Conservation (phyloP, 2,888 invertebrate genomes). For the Diogma glabrata region DNA sequence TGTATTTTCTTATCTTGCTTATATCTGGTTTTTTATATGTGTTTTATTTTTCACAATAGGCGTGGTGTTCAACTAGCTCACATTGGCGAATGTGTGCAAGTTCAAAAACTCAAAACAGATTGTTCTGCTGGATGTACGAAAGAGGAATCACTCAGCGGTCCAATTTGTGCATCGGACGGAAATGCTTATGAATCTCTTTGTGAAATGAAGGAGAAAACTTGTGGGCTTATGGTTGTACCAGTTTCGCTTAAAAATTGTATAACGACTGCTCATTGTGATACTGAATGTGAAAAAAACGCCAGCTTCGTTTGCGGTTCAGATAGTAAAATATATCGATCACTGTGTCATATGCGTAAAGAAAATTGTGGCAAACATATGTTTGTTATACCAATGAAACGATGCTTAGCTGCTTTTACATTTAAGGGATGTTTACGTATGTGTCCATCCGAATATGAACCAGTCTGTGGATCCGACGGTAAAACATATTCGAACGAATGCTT, state of each 20-base stretch:
- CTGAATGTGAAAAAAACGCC: constrained; percentile 46
- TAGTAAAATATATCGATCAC: constrained; percentile 78
- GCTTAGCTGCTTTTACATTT: constrained; percentile 73
- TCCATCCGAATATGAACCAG: constrained; percentile 76
- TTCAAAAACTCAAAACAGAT: constrained; percentile 51
- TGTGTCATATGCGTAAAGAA: constrained; percentile 82
- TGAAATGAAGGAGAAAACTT: constrained; percentile 69
- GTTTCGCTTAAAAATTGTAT: constrained; percentile 75
- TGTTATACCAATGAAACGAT: constrained; percentile 81
- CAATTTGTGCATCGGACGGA: constrained; percentile 83
- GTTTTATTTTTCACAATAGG: constrained; percentile 39
- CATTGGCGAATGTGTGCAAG: constrained; percentile 72
- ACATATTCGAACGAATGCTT: constrained; percentile 92
- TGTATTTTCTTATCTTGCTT: neutral
- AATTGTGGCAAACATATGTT: constrained; percentile 87
- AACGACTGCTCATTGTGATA: constrained; percentile 71
- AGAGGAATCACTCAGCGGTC: constrained; percentile 47
- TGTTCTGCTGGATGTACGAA: constrained; percentile 45
- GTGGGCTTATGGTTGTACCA: constrained; percentile 73
- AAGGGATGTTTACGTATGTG: constrained; percentile 80
- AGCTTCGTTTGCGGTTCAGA: constrained; percentile 81
- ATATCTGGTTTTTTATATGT: neutral
- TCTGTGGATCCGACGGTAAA: constrained; percentile 85
- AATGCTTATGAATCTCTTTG: constrained; percentile 82
- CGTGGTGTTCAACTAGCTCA: constrained; percentile 80